phyloP scores from a whole-genome alignment of 1,140 invertebrate species.

The Zaprionus ornatus region DNA sequence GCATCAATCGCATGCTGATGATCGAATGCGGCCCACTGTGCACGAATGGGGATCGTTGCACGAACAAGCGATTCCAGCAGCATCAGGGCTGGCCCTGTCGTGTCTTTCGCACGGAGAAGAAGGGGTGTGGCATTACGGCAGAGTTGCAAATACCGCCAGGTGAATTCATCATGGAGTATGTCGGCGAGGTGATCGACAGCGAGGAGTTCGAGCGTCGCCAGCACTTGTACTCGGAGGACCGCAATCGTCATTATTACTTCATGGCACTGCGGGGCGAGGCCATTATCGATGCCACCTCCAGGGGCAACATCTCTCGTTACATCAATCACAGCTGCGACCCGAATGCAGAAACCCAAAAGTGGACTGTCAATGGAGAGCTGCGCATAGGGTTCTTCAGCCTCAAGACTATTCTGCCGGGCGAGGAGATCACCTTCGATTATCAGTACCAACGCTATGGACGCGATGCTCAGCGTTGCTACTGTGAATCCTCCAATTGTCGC shows the following conservation, averaged over 20 bases:
- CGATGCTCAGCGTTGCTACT: slow-evolving; percentile 97
- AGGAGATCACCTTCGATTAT: slow-evolving; percentile 99
- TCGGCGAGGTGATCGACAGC: slow-evolving; percentile 97
- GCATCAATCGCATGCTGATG: slow-evolving; percentile 97
- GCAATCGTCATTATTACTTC: slow-evolving; percentile 98
- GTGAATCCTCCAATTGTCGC: slow-evolving; percentile 93
- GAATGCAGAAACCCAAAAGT: slow-evolving; percentile 99
- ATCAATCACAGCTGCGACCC: slow-evolving; percentile 99
- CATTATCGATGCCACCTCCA: slow-evolving; percentile 97
- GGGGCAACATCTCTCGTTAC: slow-evolving; percentile 97
- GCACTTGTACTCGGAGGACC: slow-evolving; percentile 95
- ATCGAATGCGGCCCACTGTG: slow-evolving; percentile 98
- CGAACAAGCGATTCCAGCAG: slow-evolving; percentile 97
- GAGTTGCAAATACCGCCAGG: slow-evolving; percentile 90
- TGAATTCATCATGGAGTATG: slow-evolving; percentile 99
- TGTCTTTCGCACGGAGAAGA: slow-evolving; percentile 96
- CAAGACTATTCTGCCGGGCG: slow-evolving; percentile 91
- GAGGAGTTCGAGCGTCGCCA: slow-evolving; percentile 95
- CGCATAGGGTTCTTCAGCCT: slow-evolving; percentile 98
- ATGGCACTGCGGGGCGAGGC: slow-evolving; percentile 98
- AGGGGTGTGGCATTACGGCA: slow-evolving; percentile 96
- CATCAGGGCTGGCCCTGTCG: slow-evolving; percentile 92
- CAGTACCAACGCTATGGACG: slow-evolving; percentile 98
- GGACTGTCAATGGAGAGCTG: slow-evolving; percentile 98
- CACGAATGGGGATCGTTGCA: slow-evolving; percentile 93